Evolutionary conservation across 2,113 vertebrate genomes (phyloP), one percentile per base, ranked within the genome.

Genomic region (Grallaria varia): DNA sequence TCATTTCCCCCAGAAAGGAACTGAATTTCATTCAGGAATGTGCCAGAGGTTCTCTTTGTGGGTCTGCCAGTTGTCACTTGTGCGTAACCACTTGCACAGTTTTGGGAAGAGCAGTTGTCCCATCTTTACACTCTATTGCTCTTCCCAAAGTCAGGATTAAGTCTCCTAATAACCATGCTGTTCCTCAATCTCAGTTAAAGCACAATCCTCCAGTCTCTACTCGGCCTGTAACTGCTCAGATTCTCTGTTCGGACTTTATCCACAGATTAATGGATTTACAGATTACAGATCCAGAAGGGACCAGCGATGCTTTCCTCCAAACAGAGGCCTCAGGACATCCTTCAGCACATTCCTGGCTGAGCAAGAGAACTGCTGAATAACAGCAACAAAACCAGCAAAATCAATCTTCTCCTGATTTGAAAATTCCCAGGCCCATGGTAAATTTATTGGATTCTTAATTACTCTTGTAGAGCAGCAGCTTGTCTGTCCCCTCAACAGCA

Each of bases 81-180:
- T 3, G 13, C 6, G 2, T 0, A 9, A 33, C 19, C 1, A 0
- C 30, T 58, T 33, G 45, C 44, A 50, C 19, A 35, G 24, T 14
- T 37, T 9, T 9, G 66, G 50, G 71, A 37, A 49, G 59, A 49
- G 44, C 59, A 14, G n/a, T 12, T 19, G 6, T 45, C 50, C 58
- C n/a, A 4, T 33, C 42, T 4, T 14, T 31, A 14, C 55, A 44
- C 62, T 27, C 33, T 35, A 4, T 2, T 74, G 50, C 42, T 67
- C 72, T 77, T 92, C 47, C 37, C 60, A 35, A 60, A 71, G 39
- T 55, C 44, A 55, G 23, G 39, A 33, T 72, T 64, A 72, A 75
- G 28, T 84, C 78, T 75, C 40, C 31, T 50, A 60, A 56, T 37
- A 64, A 63, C 10, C 12, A 2, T 12, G n/a, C 39, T 52, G 87